phyloP scores from a whole-genome alignment of 2,113 vertebrate species.

The Dipodomys ordii region DNA sequence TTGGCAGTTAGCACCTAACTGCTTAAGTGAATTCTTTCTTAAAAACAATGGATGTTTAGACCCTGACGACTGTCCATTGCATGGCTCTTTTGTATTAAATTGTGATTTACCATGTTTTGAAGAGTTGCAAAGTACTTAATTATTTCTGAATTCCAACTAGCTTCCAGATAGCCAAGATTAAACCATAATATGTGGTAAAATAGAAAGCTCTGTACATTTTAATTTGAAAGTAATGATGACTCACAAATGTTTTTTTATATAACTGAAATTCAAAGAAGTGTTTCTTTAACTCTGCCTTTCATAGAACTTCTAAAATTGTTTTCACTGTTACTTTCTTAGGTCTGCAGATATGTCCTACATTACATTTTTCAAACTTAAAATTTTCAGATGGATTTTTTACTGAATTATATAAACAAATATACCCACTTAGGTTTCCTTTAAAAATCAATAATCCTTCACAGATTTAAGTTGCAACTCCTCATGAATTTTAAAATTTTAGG shows the following conservation, averaged over 20 bases:
- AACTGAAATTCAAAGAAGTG: not conserved
- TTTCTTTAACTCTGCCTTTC: not conserved
- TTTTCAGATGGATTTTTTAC: not conserved
- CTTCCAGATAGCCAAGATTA: not conserved
- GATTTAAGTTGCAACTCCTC: not conserved
- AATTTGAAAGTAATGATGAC: not conserved
- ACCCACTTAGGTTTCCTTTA: not conserved
- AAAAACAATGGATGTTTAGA: slow-evolving; percentile 14
- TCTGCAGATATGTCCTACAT: not conserved
- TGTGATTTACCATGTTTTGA: not conserved
- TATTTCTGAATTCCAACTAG: not conserved
- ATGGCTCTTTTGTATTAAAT: not conserved
- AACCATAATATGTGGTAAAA: not conserved
- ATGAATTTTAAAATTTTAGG: not conserved
- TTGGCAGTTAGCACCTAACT: not conserved
- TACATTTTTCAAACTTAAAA: not conserved
- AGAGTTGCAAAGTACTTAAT: not conserved
- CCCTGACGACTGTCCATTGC: not conserved
- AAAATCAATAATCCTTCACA: not conserved
- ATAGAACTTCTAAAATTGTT: slow-evolving; percentile 36
- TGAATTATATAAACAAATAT: not conserved
- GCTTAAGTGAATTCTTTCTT: not conserved
- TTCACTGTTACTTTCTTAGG: not conserved
- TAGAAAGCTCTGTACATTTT: not conserved
- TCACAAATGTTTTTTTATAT: slow-evolving; percentile 2